A percentile compares a stretch with the other conserved stretches of the same genome.
These are phyloP conservation scores for Leptodactylus fallax DNA, from an alignment of 2,797 vertebrate species.

Conservation along the genomic window DNA sequence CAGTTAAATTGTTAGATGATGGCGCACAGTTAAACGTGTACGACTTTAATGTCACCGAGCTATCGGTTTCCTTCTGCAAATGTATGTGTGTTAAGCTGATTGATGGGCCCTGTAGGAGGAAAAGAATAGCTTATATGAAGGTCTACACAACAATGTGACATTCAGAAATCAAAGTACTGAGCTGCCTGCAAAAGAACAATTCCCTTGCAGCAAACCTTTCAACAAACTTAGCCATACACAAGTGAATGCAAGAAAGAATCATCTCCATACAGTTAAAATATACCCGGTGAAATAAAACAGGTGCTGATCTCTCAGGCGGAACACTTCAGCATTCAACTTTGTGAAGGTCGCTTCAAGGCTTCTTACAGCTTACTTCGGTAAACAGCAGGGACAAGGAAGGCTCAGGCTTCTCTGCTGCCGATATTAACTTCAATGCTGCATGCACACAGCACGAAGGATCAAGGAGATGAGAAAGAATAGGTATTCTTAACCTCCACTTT, in stretches of 20 bases:
- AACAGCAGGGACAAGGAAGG: not conserved
- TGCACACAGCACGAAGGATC: not conserved
- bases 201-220: conserved; percentile 26
- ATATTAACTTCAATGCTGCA: not conserved
- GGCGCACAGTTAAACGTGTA: conserved; percentile 18
- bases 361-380: too few relatives aligned
- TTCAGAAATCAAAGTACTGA: conserved; percentile 43
- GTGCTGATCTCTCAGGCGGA: conserved; percentile 13
- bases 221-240: not conserved
- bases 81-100: conserved; percentile 31
- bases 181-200: conserved; percentile 28
- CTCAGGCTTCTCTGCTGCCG: not conserved
- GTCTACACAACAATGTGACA: conserved; percentile 49
- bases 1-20: conserved; percentile 24
- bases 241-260: not conserved
- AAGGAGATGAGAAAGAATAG: too few relatives aligned
- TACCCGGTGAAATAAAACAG: conserved; percentile 11
- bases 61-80: not conserved
- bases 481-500: too few relatives aligned
- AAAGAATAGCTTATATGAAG: conserved; percentile 12
- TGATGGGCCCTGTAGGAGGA: conserved; percentile 23
- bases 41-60: conserved; percentile 3
- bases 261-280: conserved; percentile 5
- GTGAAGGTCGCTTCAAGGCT: conserved; percentile 23
- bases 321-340: not conserved